Evolutionary conservation across 2,797 vertebrate genomes (phyloP).

Genomic region (Momotus momota): DNA sequence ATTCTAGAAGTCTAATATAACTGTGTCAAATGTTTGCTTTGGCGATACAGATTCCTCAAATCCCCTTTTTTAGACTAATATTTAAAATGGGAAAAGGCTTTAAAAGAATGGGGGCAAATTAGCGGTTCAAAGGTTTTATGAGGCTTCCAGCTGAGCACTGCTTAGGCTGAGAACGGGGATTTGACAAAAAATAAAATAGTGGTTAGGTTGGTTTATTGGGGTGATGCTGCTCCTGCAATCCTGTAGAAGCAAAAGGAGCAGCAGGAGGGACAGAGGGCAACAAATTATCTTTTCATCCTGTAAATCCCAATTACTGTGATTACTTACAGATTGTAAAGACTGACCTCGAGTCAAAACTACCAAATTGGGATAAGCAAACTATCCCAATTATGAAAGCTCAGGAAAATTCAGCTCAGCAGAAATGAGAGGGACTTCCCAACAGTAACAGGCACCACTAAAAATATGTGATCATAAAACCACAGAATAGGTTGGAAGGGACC

Average conservation of each 20-base stretch:
- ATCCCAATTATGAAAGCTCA: background rate
- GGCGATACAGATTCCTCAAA: slow-evolving; percentile 66
- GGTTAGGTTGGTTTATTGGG: slow-evolving; percentile 47
- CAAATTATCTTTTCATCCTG: background rate
- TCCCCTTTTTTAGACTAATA: slow-evolving; percentile 76
- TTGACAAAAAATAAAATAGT: background rate
- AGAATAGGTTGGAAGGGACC: too few relatives aligned
- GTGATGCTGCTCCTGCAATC: background rate
- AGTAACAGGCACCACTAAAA: background rate
- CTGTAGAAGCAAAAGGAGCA: background rate
- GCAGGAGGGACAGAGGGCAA: background rate
- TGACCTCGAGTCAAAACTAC: background rate
- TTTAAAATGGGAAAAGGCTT: slow-evolving; percentile 78
- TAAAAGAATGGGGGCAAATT: slow-evolving; percentile 79
- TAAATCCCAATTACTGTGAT: background rate
- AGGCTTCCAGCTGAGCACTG: slow-evolving; percentile 38
- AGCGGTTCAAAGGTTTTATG: slow-evolving; percentile 65
- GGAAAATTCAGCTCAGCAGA: background rate
- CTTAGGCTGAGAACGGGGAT: slow-evolving; percentile 34
- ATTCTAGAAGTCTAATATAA: slow-evolving; percentile 50
- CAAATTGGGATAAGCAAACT: background rate
- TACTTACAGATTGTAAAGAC: background rate
- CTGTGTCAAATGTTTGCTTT: slow-evolving; percentile 77
- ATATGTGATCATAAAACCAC: background rate
- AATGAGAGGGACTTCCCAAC: background rate